Percentiles rank a stretch among this genome's conserved stretches.
Evolutionary conservation across 2,113 vertebrate species (phyloP).

Genomic region (Varanus salvator): DNA sequence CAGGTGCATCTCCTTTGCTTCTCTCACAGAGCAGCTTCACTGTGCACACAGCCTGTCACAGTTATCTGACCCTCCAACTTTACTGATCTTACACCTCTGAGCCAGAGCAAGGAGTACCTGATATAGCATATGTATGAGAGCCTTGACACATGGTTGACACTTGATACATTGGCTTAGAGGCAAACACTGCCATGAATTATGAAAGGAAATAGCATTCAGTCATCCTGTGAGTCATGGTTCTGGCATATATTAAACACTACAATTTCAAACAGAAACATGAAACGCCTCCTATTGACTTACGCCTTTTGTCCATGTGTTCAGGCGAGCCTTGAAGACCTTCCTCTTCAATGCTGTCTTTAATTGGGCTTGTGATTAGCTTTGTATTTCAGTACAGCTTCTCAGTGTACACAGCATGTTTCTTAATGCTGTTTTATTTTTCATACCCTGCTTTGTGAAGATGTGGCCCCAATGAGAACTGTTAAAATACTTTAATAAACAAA

Average conservation of each 20-base stretch:
- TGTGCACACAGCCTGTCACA: too few relatives aligned
- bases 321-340: neutral
- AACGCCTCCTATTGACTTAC: neutral
- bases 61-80: too few relatives aligned
- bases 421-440: neutral
- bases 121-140: neutral
- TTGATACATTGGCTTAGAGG: neutral
- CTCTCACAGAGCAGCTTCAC: too few relatives aligned
- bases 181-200: neutral
- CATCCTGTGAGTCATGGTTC: neutral
- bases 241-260: slow-evolving; percentile 2
- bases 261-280: neutral
- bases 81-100: too few relatives aligned
- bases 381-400: neutral
- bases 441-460: neutral
- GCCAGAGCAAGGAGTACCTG: neutral
- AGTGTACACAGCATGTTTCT: neutral
- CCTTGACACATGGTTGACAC: slow-evolving; percentile 1
- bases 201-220: slow-evolving; percentile 12
- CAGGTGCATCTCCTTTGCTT: too few relatives aligned
- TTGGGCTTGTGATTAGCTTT: neutral
- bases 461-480: neutral
- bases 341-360: neutral
- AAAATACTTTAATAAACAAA: neutral
- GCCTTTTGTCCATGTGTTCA: neutral